These are phyloP conservation scores for Eilema griseolum DNA, from an alignment of 2,888 invertebrate genomes.

Conservation along the genomic window DNA sequence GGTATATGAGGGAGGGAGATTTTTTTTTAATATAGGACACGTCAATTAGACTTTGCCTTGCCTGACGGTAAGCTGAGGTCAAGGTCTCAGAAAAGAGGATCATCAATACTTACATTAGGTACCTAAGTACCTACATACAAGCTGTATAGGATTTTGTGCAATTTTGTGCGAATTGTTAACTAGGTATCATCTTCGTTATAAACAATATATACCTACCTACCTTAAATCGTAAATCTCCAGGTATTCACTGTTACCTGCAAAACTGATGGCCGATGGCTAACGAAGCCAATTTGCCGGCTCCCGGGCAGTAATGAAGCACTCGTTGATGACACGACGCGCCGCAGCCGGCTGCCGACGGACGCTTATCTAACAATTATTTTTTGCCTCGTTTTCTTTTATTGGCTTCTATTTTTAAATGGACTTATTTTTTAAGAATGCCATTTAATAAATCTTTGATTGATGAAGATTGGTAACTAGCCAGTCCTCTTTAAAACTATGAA, in stretches of 20 bases:
- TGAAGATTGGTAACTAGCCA: neutral
- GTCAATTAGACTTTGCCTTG: too few species aligned
- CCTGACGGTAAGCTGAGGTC: too few species aligned
- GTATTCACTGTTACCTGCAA: constrained; percentile 35
- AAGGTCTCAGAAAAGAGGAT: too few species aligned
- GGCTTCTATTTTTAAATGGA: constrained; percentile 32
- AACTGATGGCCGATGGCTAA: constrained; percentile 57
- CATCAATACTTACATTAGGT: too few species aligned
- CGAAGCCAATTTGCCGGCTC: constrained; percentile 69
- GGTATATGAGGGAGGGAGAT: too few species aligned
- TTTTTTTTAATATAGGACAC: too few species aligned
- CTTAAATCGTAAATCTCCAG: constrained; percentile 24
- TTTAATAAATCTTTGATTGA: neutral
- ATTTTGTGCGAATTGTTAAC: too few species aligned
- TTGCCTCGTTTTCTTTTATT: constrained; percentile 57
- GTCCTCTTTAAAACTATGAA: too few species aligned
- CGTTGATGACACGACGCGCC: constrained; percentile 29
- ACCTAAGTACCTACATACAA: too few species aligned
- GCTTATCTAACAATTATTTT: constrained; percentile 55
- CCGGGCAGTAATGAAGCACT: constrained; percentile 56
- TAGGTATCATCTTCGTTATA: too few species aligned
- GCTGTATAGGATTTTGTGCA: too few species aligned
- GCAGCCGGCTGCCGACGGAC: constrained; percentile 30
- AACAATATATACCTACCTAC: neutral
- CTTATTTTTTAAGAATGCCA: neutral